Base-by-base conservation (phyloP, 1,140 invertebrate species). In the Drosophila eugracilis region DNA sequence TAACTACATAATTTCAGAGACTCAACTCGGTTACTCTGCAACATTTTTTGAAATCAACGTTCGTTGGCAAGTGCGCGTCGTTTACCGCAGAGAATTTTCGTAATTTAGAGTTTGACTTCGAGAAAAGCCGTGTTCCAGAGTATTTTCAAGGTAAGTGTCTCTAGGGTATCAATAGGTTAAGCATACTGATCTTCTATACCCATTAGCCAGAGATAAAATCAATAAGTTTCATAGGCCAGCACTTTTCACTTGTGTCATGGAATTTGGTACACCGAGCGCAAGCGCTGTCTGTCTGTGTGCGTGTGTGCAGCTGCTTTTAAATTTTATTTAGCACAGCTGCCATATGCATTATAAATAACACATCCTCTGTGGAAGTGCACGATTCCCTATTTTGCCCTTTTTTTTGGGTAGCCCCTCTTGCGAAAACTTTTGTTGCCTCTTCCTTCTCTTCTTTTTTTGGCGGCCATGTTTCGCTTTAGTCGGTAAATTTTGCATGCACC, bases 311-410 rank as follows among this genome's bases (percentile, higher is more conserved):
- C 78, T 83, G 74, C 78, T 47, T 24, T 69, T 26, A 32, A 70
- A 58, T 73, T 83, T 52, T 66, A 77, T 83, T 77, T 73, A 73
- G 73, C 67, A 58, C 78, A 78, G 67, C 67, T 78, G 78, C 74
- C 42, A 42, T 41, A 74, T 73, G 69, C 78, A 83, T 83, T 73
- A 63, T 36, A 81, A 83, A 81, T 77, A 80, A 71, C 65, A 41
- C 63, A 59, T 67, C 65, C 62, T 67, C 65, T 37, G 50, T 50
- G 49, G 49, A 45, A 26, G 22, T 41, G 49, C 19, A 47, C 4
- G 14, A 41, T 44, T 55, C 54, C 78, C 65, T 37, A 50, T 79
- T 63, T 42, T 70, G n/a, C 1, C 2, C 7, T 14, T 7, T 39
- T 6, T 3, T 37, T 17, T 17, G 69, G 21, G 28, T 32, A 12